These are phyloP conservation scores for Caenorhabditis wallacei DNA, from an alignment of 2,888 invertebrate genomes.

Conservation along the genomic window DNA sequence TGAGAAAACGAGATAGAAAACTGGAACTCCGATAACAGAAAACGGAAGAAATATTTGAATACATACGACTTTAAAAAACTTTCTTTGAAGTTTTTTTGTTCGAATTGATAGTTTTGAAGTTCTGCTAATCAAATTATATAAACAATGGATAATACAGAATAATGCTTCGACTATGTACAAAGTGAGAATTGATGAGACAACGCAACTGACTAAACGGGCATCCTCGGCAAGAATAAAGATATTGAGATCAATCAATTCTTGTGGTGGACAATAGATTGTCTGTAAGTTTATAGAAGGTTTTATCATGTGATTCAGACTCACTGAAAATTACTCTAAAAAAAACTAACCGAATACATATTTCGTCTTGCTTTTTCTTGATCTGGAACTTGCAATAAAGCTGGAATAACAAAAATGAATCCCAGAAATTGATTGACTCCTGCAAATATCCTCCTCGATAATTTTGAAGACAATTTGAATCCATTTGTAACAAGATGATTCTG, in stretches of 20 bases:
- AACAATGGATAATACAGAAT: slow-evolving; percentile 18
- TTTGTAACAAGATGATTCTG: slow-evolving; percentile 36
- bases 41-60: slow-evolving; percentile 44
- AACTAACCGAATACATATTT: slow-evolving; percentile 10
- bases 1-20: slow-evolving; percentile 35
- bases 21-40: slow-evolving; percentile 25
- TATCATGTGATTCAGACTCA: too few relatives aligned
- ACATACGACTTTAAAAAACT: slow-evolving; percentile 34
- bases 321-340: too few relatives aligned
- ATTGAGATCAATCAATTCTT: slow-evolving; percentile 5
- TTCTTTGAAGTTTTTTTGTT: slow-evolving; percentile 27
- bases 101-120: slow-evolving; percentile 12
- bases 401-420: slow-evolving; percentile 19
- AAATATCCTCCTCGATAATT: neutral
- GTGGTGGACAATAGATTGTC: slow-evolving; percentile 30
- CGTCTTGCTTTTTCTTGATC: slow-evolving; percentile 8
- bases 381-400: slow-evolving; percentile 18
- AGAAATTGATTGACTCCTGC: neutral
- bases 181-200: neutral
- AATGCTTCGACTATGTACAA: neutral
- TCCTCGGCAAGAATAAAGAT: slow-evolving; percentile 38
- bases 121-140: slow-evolving; percentile 2
- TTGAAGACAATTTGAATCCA: slow-evolving; percentile 21
- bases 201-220: slow-evolving; percentile 6
- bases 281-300: neutral